Evolutionary conservation across 1,140 invertebrate species (phyloP).

Genomic region (Penaeus indicus): DNA sequence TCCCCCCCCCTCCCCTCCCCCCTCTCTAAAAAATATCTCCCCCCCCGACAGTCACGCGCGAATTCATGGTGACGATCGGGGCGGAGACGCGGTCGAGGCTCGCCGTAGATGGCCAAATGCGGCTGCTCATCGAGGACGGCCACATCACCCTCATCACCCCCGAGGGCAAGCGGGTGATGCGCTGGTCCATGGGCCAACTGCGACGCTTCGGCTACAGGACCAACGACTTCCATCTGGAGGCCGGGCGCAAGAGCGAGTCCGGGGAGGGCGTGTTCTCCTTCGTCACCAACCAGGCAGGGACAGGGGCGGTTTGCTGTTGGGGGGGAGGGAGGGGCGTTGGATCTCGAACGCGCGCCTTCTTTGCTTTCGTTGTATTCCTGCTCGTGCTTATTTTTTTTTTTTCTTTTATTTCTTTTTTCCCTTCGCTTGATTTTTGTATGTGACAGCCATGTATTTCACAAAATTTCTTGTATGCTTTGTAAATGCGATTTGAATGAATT

Average conservation of each 20-base stretch:
- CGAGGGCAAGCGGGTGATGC: constrained; percentile 11
- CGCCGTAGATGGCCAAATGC: constrained; percentile 16
- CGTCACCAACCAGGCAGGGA: constrained; percentile 8
- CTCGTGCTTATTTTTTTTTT: too few species aligned
- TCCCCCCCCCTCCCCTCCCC: not conserved
- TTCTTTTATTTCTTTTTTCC: too few species aligned
- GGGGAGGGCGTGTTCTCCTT: constrained; percentile 31
- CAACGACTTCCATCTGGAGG: constrained; percentile 33
- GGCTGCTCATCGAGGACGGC: constrained; percentile 11
- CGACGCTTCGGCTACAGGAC: constrained; percentile 23
- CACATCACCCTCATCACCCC: constrained; percentile 23
- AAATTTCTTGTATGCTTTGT: too few species aligned
- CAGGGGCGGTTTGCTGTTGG: too few species aligned
- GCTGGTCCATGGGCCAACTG: constrained; percentile 16
- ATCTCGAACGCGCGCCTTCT: not conserved
- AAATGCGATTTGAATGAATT: too few species aligned
- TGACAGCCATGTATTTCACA: too few species aligned
- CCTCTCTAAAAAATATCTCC: not conserved
- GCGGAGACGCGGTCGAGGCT: not conserved
- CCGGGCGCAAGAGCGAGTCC: constrained; percentile 10
- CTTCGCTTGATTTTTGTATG: too few species aligned
- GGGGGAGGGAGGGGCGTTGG: not conserved
- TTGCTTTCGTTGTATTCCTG: not conserved
- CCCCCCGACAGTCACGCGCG: not conserved
- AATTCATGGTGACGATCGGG: not conserved